Base-by-base conservation (phyloP, 2,888 invertebrate species). In the Druceiella hillmani region DNA sequence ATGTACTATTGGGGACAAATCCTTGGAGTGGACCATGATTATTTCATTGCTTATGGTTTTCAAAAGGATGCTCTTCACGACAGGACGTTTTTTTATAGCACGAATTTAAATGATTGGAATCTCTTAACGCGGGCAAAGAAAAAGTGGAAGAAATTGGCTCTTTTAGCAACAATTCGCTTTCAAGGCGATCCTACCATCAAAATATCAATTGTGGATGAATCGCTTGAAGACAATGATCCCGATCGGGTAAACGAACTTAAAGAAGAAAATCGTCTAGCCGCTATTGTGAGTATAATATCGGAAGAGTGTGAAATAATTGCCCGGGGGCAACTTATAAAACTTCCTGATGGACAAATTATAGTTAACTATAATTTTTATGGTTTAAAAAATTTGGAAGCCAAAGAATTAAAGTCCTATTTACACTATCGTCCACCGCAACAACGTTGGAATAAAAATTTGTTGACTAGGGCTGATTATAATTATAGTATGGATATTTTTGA, bases 1-100 rank as follows among this genome's bases (percentile, higher is more conserved):
- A 76, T 88, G 35, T 90, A 81, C 55, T 88, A 91, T 55, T 91
- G 91, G 89, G 93, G 92, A 0, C 81, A 83, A 55, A 81, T 93
- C 34, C 76, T 79, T 47, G 91, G 87, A 2, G 65, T 78, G 1
- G 79, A 80, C 46, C 74, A 74, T 11, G 90, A 91, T 61, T 93
- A 93, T 58, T 87, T 83, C 55, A 77, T 93, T 43, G 86, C 87
- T 2, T 87, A 81, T 53, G 92, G 93, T 9, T 81, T 83, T 47
- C 66, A 71, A 12, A 78, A 74, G 44, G 88, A 93, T 58, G 85
- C 82, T 34, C 58, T 91, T 26, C 59, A 65, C 12, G 82, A 83
- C 38, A 78, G 79, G 53, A 80, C 78, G 46, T 90, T 79, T 58
- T 88, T 84, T 57, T 93, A 91, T 64, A 85, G 84, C 43, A 65